Evolutionary conservation across 2,888 invertebrate genomes (phyloP).

Genomic region (Poecilobothrus nobilitatus): DNA sequence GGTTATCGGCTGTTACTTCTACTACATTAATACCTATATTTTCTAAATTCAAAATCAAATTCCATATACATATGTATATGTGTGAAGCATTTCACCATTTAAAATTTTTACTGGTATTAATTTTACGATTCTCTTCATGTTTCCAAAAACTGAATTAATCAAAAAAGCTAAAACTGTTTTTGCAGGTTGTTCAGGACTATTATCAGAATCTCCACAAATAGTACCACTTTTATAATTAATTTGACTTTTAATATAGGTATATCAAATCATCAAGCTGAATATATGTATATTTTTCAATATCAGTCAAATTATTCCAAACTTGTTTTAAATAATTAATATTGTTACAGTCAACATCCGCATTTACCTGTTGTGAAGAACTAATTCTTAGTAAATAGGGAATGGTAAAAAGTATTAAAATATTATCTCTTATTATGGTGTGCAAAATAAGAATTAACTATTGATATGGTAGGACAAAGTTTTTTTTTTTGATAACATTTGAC

Average conservation of each 20-base stretch:
- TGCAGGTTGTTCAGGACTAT: neutral
- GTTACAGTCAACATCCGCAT: too few species aligned
- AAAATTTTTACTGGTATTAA: slow-evolving; percentile 2
- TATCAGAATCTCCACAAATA: neutral
- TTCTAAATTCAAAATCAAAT: neutral
- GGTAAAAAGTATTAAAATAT: too few species aligned
- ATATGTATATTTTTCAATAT: too few species aligned
- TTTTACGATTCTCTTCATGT: neutral
- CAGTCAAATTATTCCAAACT: too few species aligned
- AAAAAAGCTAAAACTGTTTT: slow-evolving; percentile 2
- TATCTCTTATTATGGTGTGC: too few species aligned
- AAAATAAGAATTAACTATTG: too few species aligned
- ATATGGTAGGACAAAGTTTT: too few species aligned
- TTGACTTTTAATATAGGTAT: neutral
- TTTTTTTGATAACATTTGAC: too few species aligned
- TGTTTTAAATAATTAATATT: too few species aligned
- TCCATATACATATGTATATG: neutral
- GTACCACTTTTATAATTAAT: neutral
- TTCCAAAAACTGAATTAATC: neutral
- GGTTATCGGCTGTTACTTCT: neutral
- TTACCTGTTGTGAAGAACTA: too few species aligned
- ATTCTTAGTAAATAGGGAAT: too few species aligned
- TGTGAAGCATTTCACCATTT: neutral
- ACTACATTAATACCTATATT: neutral
- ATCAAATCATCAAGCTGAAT: too few species aligned